Evolutionary conservation across 64 coral and sea anemone species (phyloP).

Genomic region (Dendronephthya gigantea): DNA sequence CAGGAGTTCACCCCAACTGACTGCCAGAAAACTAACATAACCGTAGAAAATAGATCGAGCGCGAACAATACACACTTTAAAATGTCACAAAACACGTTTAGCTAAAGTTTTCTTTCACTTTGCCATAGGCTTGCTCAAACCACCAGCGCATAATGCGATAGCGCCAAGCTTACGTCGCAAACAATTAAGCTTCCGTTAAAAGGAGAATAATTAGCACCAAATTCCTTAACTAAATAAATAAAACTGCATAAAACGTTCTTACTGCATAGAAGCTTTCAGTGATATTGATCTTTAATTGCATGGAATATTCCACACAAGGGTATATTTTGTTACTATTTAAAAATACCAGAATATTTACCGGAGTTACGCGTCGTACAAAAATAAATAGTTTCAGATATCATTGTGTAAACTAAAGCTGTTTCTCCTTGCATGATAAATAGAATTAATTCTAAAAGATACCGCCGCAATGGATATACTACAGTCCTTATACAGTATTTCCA

Average conservation of each 20-base stretch:
- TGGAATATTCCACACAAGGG: too few species aligned
- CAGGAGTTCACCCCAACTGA: not conserved
- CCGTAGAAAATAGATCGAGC: not conserved
- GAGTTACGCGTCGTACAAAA: too few species aligned
- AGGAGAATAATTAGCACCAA: not conserved
- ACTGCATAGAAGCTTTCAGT: not conserved
- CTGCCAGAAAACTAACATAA: not conserved
- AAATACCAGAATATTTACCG: too few species aligned
- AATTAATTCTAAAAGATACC: not conserved
- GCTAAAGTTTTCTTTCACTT: not conserved
- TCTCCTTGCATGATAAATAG: not conserved
- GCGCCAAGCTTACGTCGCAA: not conserved
- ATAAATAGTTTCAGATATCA: not conserved
- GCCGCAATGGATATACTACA: not conserved
- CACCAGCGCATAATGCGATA: not conserved
- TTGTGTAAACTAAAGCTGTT: not conserved
- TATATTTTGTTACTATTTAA: too few species aligned
- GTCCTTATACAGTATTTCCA: not conserved
- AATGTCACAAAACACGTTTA: not conserved
- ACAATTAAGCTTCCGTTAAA: not conserved
- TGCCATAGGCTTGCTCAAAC: not conserved
- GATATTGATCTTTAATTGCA: too few species aligned
- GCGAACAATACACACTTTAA: not conserved
- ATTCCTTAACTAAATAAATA: slow-evolving; percentile 5
- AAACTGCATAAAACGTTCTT: not conserved